Evolutionary conservation across 2,113 vertebrate species (phyloP).

Genomic region (Embiotoca jacksoni): DNA sequence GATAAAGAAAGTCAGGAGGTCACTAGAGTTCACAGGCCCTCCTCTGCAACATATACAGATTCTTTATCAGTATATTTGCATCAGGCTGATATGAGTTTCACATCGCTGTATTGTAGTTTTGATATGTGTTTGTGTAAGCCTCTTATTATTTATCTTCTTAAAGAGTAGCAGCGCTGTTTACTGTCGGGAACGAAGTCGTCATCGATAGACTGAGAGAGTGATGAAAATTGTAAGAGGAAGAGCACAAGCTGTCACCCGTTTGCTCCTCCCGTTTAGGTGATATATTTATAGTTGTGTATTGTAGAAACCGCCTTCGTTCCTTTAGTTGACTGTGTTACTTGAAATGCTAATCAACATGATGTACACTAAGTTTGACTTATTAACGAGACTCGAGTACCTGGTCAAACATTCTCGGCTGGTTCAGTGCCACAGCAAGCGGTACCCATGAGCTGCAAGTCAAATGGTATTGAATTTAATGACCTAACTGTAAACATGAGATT

Average conservation of each 20-base stretch:
- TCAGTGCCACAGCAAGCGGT: conserved; percentile 4
- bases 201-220: conserved; percentile 1
- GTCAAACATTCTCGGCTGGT: conserved; percentile 2
- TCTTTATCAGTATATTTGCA: conserved; percentile 42
- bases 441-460: neutral
- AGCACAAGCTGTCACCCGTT: neutral
- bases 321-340: neutral
- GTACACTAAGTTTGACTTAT: neutral
- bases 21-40: conserved; percentile 48
- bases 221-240: neutral
- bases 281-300: conserved; percentile 8
- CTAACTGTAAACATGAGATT: conserved; percentile 46
- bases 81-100: conserved; percentile 43
- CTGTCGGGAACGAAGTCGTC: conserved; percentile 3
- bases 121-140: conserved; percentile 34
- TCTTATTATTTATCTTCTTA: conserved; percentile 38
- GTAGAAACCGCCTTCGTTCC: conserved; percentile 1
- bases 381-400: conserved; percentile 11
- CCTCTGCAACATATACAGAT: conserved; percentile 15
- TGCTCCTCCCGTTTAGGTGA: conserved; percentile 1
- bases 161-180: conserved; percentile 27
- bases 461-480: conserved; percentile 37
- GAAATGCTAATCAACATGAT: conserved; percentile 4
- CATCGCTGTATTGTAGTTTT: conserved; percentile 2
- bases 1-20: conserved; percentile 53